These are phyloP conservation scores for Anoplopoma fimbria DNA, from an alignment of 2,113 vertebrate genomes.

Conservation along the genomic window DNA sequence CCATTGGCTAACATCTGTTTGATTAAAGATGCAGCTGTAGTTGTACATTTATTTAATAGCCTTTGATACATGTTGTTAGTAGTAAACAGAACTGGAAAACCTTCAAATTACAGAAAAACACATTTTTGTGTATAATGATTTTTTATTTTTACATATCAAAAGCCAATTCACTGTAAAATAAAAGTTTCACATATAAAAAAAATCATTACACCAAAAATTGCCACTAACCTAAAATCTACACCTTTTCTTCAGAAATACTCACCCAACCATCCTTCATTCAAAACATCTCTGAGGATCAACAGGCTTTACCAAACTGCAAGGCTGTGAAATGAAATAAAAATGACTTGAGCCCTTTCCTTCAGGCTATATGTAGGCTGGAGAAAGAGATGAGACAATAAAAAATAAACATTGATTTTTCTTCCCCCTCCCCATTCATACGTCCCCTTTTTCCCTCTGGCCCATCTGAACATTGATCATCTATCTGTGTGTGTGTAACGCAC, in stretches of 20 bases:
- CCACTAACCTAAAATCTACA: background rate
- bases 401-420: conserved; percentile 72
- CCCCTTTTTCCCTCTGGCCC: conserved; percentile 25
- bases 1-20: background rate
- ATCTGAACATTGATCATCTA: conserved; percentile 62
- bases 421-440: conserved; percentile 24
- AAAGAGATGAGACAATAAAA: conserved; percentile 45
- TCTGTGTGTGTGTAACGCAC: background rate
- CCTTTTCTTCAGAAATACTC: background rate
- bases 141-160: background rate
- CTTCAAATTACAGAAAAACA: background rate
- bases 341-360: conserved; percentile 3
- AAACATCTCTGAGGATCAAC: conserved; percentile 32
- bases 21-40: background rate
- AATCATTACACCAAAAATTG: background rate
- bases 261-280: background rate
- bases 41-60: background rate
- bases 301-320: conserved; percentile 9
- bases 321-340: conserved; percentile 14
- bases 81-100: background rate
- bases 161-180: background rate
- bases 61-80: background rate
- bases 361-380: conserved; percentile 2
- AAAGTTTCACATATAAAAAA: background rate
- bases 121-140: background rate